Base-by-base conservation (phyloP, 1,140 invertebrate genomes). In the Brachionus sp. region DNA sequence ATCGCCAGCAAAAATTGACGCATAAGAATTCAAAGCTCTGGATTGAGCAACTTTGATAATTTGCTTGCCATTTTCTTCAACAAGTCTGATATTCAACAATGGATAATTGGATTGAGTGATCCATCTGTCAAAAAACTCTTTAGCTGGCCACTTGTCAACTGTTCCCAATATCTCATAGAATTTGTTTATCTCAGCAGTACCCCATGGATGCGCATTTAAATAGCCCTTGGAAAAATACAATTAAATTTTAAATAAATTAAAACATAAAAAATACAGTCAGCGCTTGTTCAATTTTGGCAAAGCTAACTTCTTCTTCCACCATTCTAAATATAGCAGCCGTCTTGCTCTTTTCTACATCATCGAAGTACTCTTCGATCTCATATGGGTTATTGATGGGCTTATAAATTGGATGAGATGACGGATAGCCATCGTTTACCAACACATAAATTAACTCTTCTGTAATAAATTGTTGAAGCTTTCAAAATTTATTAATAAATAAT, bases 311-410 rank as follows among this genome's bases (percentile, higher is more conserved):
- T 19, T 57, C 77, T 66, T 82, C 80, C 53, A 66, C 62, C 80
- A 82, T 82, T 82, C 80, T 44, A 29, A 82, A 82, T 16, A 82
- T 82, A 19, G 80, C 80, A 19, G 80, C 57, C 7, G 46, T 64
- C 35, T 82, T 82, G 7, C 37, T 68, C 7, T 19, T 68, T 53
- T 82, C 80, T 16, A 82, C 35, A 33, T 66, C 57, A 37, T 82
- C 80, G 42, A 82, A 82, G 33, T 66, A 82, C 37, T 82, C 80
- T 66, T 82, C 80, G 33, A 82, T 82, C 37, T 82, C 57, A 50
- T 44, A 66, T 6, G 80, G 57, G 19, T 29, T 82, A 25, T 29
- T 68, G 12, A 82, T 66, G 2, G 44, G 25, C 50, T 82, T 82
- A 16, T 39, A 37, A 37, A 82, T 68, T 70, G 80, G 80, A 82